Evolutionary conservation across 2,797 vertebrate species (phyloP), one percentile per base, ranked within the genome.

Genomic region (Cuculus canorus): DNA sequence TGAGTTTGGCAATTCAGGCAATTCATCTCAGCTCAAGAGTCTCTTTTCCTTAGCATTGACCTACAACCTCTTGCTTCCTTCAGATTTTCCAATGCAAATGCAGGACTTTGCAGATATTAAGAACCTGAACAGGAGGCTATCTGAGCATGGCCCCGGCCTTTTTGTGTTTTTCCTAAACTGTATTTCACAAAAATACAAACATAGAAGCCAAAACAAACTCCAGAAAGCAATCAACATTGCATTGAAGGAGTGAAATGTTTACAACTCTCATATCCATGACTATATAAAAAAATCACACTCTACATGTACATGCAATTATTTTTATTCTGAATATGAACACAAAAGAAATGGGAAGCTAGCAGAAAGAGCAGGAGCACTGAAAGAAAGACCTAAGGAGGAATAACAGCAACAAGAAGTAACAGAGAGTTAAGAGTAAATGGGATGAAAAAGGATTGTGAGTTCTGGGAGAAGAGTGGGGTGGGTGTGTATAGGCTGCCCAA

Each of bases 121-220:
- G 32, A 88, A 43, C 5, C 13, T 47, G 43, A 78, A 63, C 5
- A 35, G 13, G 3, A 32, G 13, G 17, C 25, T 65, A 10, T 19
- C 53, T 25, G 2, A 41, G 21, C 6, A 50, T 1, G 13, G 8
- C 17, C 25, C 11, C 32, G 16, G 9, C 66, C 2, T 54, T 88
- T 54, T 22, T 7, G 4, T 0, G 0, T 1, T 50, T 65, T 53
- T 50, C 52, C 17, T 28, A 69, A 64, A 82, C 13, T 18, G 10
- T 39, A 32, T 41, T 80, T 83, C 37, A 13, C 45, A 61, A 83
- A 69, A 70, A 70, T 37, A 41, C 7, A 79, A 59, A 68, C 7
- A 17, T 5, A 32, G 10, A 77, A 83, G 25, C 6, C 32, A 61
- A 86, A 63, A 64, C 13, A 59, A 54, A 41, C 4, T 27, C 35